Evolutionary conservation across 2,797 vertebrate genomes (phyloP), one percentile per base, ranked within the genome.

Genomic region (Atherinosoma microstoma): DNA sequence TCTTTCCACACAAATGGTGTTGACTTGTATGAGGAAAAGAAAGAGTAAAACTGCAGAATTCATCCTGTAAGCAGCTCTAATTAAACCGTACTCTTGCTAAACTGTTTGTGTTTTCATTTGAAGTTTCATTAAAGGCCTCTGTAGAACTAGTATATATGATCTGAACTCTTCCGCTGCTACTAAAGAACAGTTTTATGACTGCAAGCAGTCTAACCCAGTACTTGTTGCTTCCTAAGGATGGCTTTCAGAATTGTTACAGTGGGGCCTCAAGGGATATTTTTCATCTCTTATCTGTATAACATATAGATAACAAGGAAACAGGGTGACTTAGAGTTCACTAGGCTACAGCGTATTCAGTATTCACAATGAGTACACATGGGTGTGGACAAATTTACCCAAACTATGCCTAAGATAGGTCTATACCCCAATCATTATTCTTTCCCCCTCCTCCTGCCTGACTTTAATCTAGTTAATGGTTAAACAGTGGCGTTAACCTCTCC

Each of bases 391-490:
- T 82, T 61, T 70, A 64, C 68, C 51, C 63, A 79, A 65, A 72
- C 30, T 49, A 13, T 24, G 9, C 24, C 54, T 45, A 80, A 76
- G 64, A 35, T 12, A 22, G 53, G 32, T 22, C 29, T 0, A 69
- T 69, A 73, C 64, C 62, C 53, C 29, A 9, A 30, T 38, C 35
- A 78, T 76, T 73, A 47, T 45, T 74, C 58, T 15, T 61, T 91
- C 89, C 83, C 79, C 63, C 58, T 15, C 29, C 45, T 64, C 53
- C 27, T 49, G 49, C 36, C 49, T 35, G 69, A 83, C 85, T 90
- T 92, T 90, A 92, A 91, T 93, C 83, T 91, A 85, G 94, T 93
- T 94, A 94, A 94, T 94, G 91, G 84, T 91, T 93, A 92, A 90
- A 87, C 71, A 76, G 80, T 74, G 3, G 82, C 80, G 89, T 91